Evolutionary conservation across 2,113 vertebrate genomes (phyloP).

Genomic region (Tapirus terrestris): DNA sequence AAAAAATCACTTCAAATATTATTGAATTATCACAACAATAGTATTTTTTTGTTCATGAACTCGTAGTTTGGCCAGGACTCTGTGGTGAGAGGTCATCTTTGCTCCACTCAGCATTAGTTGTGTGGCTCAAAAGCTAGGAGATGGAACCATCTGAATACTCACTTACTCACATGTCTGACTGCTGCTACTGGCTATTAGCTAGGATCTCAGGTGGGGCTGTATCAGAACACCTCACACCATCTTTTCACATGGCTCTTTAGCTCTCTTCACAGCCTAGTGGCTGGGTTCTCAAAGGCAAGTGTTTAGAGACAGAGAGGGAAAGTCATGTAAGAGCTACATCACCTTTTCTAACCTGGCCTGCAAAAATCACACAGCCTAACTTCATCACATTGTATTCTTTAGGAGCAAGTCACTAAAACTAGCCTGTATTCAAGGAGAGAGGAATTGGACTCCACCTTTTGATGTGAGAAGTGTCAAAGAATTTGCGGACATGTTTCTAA

Average conservation of each 20-base stretch:
- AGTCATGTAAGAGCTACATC: neutral
- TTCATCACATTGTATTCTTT: neutral
- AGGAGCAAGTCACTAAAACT: neutral
- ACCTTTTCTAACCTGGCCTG: neutral
- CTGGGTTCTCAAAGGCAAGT: neutral
- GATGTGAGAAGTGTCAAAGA: neutral
- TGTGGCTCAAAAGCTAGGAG: neutral
- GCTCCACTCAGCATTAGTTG: neutral
- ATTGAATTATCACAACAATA: neutral
- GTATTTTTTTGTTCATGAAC: constrained; percentile 7
- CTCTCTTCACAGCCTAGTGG: neutral
- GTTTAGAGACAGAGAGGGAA: neutral
- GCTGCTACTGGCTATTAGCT: neutral
- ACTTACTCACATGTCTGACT: neutral
- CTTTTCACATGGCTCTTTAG: neutral
- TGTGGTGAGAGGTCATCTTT: neutral
- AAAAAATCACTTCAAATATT: constrained; percentile 33
- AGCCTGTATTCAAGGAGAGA: neutral
- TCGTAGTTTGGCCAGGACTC: neutral
- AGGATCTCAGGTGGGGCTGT: neutral
- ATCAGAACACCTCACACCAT: neutral
- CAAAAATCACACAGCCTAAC: neutral
- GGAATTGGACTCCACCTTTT: neutral
- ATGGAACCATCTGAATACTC: neutral
- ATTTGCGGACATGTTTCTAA: neutral